Evolutionary conservation across 2,113 vertebrate genomes (phyloP), one percentile per base, ranked within the genome.

Genomic region (Phaethon lepturus): DNA sequence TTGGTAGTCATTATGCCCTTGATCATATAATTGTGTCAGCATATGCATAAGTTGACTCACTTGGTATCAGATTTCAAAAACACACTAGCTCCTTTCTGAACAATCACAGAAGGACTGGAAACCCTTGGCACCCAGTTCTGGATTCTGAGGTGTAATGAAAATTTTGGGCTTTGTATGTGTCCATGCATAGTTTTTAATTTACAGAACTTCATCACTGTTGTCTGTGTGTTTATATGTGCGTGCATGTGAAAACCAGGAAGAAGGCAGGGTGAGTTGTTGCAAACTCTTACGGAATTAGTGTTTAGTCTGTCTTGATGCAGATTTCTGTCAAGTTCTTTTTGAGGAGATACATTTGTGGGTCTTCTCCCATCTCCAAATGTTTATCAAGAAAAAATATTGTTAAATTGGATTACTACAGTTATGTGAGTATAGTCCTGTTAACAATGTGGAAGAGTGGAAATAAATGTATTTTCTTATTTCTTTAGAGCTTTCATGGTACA

Each of bases 301-400:
- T 12, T 82, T 47, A n/a, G 64, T 17, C 47, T 53, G 38, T 3
- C 60, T 15, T 56, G 10, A 4, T 33, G 13, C 25, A 29, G 45
- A 8, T 31, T 49, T 56, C 56, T 86, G 66, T 72, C 56, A 35
- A 25, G 45, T 11, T 58, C 42, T 19, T 17, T 45, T 7, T 52
- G 28, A 79, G 49, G 53, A 52, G 33, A 38, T 42, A 18, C 0
- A 1, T 38, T 60, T 10, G 10, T 55, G 44, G 10, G 0, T 1
- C 14, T 69, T 52, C 47, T 6, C n/a, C 53, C 9, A 7, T 4
- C 29, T 33, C 35, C 8, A 25, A 67, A 23, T 31, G 19, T 77
- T 59, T 53, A n/a, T 4, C 38, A 15, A 42, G 63, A 31, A 47
- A 38, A 67, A 42, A 7, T 18, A 3, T 9, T 9, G 8, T 11